Conservation (phyloP, 2,888 invertebrate species). For the Lycophotia porphyrea region DNA sequence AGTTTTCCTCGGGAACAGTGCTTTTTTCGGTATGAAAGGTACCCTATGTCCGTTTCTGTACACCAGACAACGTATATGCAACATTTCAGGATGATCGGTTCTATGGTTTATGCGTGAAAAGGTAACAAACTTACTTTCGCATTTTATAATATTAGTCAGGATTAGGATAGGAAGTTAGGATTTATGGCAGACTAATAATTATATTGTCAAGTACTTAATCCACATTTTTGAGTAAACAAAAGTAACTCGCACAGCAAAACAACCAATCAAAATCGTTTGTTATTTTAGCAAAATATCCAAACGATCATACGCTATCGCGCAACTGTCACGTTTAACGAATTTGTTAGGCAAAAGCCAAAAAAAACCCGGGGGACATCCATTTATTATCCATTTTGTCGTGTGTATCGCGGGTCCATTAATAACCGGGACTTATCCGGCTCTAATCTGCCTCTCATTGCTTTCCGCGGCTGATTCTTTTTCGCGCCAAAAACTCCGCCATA, state of each 20-base stretch:
- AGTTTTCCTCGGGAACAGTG: too few relatives aligned
- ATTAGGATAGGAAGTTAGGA: too few relatives aligned
- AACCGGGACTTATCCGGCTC: slow-evolving; percentile 86
- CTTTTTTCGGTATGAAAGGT: too few relatives aligned
- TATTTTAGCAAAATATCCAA: slow-evolving; percentile 55
- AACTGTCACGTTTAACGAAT: slow-evolving; percentile 67
- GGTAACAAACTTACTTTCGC: too few relatives aligned
- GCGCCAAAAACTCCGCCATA: slow-evolving; percentile 86
- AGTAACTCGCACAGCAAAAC: slow-evolving; percentile 13
- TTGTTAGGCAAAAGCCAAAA: slow-evolving; percentile 70
- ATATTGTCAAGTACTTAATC: background rate
- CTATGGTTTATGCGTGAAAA: too few relatives aligned
- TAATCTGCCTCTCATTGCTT: slow-evolving; percentile 89
- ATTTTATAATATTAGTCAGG: too few relatives aligned
- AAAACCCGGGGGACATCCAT: slow-evolving; percentile 77
- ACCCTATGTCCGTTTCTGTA: too few relatives aligned
- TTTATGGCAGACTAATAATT: background rate
- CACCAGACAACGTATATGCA: too few relatives aligned
- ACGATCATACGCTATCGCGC: slow-evolving; percentile 62
- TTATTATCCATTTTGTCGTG: slow-evolving; percentile 85
- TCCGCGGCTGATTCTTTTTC: slow-evolving; percentile 88
- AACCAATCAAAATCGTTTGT: slow-evolving; percentile 41
- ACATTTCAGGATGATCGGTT: too few relatives aligned
- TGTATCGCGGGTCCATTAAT: slow-evolving; percentile 89
- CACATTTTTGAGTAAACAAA: slow-evolving; percentile 4